These are phyloP conservation scores for Tragulus kanchil DNA, from an alignment of 2,113 vertebrate genomes.

Conservation along the genomic window DNA sequence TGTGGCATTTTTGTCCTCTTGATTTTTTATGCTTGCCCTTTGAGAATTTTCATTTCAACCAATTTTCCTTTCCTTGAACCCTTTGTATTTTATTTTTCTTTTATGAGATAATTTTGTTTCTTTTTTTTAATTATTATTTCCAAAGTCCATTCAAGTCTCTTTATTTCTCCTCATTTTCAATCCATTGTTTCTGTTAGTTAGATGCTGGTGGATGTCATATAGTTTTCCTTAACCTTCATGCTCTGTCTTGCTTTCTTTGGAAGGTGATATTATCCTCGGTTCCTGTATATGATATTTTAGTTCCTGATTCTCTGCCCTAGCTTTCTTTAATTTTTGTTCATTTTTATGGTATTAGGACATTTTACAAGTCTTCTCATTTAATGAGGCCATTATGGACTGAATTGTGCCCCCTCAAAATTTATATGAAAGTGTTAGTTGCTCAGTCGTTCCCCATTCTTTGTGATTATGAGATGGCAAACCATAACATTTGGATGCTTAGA, in stretches of 20 bases:
- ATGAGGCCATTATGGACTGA: not conserved
- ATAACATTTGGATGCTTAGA: too few species aligned
- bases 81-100: not conserved
- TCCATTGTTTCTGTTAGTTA: not conserved
- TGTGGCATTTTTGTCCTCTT: not conserved
- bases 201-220: not conserved
- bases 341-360: not conserved
- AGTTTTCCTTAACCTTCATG: not conserved
- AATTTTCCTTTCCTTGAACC: not conserved
- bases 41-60: conserved; percentile 45
- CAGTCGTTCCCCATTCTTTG: not conserved
- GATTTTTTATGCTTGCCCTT: not conserved
- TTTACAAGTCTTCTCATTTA: conserved; percentile 26
- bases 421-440: not conserved
- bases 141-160: not conserved
- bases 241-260: not conserved
- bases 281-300: not conserved
- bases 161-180: not conserved
- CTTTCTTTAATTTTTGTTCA: not conserved
- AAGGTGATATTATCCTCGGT: not conserved
- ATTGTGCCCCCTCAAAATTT: not conserved
- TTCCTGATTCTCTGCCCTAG: not conserved
- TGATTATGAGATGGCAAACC: not conserved
- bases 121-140: conserved; percentile 45
- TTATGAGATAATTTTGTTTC: not conserved